These are phyloP conservation scores for Chrysogorgia sp. DNA, from an alignment of 92 coral and sea anemone genomes.

Conservation along the genomic window DNA sequence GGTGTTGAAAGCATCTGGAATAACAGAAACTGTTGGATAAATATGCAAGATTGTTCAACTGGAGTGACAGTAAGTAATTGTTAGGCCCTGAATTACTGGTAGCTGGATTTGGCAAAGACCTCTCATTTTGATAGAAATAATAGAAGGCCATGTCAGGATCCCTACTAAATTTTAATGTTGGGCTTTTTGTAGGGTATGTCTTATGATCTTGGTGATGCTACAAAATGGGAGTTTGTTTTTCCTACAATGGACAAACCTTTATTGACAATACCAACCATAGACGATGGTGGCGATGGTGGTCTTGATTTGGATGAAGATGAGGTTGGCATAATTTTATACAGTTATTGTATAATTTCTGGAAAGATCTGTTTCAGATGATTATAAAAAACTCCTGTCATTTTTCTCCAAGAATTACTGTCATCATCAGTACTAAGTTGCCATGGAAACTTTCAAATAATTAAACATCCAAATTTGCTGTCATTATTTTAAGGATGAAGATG, in stretches of 20 bases:
- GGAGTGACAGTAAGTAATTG: conserved; percentile 78
- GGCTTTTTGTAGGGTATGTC: conserved; percentile 69
- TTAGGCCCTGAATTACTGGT: background rate
- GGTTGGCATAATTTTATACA: conserved; percentile 36
- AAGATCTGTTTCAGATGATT: background rate
- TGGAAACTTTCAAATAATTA: background rate
- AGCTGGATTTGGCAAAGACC: too few species aligned
- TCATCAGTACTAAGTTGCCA: background rate
- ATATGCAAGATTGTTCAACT: conserved; percentile 97
- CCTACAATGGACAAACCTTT: conserved; percentile 90
- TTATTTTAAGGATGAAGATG: conserved; percentile 75
- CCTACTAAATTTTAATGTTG: too few species aligned
- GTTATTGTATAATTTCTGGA: background rate
- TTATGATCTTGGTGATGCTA: conserved; percentile 96
- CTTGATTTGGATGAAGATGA: conserved; percentile 96
- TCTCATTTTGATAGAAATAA: too few species aligned
- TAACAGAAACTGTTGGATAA: conserved; percentile 97
- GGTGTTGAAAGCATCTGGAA: conserved; percentile 99
- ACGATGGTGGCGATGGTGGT: conserved; percentile 74
- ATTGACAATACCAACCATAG: conserved; percentile 75
- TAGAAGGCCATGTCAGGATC: too few species aligned
- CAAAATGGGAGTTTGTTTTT: conserved; percentile 98
- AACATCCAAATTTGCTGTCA: background rate
- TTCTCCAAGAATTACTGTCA: background rate
- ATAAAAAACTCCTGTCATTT: background rate